Base-by-base conservation (phyloP, 2,888 invertebrate species). In the Drosophila borborema region DNA sequence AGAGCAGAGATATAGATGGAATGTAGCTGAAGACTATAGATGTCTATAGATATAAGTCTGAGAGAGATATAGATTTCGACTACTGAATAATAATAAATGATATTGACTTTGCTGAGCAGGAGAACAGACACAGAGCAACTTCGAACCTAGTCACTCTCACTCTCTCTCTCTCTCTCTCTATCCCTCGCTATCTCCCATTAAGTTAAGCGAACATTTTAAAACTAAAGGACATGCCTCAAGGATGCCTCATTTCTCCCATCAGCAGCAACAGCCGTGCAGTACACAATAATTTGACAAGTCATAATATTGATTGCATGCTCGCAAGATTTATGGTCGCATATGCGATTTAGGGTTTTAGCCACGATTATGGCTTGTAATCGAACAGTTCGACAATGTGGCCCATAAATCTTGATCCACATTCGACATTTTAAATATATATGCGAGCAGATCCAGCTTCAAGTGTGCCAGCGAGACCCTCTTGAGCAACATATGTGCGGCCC, bases 341-440 rank as follows among this genome's bases (percentile, higher is more conserved):
- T 78, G 80, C 63, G 85, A 77, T 84, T 72, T 49, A 51, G 61
- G 72, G 86, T 55, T 90, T 89, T 83, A 83, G 72, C 61, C 89
- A 83, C 90, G 91, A 91, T 92, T 92, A 92, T 92, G 86, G 85
- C 80, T 86, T 89, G 91, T 92, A 92, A 92, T 92, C 92, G 91
- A 90, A 92, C 92, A 91, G 92, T 91, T 92, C 91, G 92, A 92
- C 91, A 91, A 92, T 92, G 86, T 68, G 72, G 71, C 67, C 88
- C 85, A 92, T 92, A 92, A 92, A 92, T 92, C 92, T 91, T 90
- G 54, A 58, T 55, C 55, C 20, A n/a, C 55, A 18, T 41, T 55
- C 55, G 55, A 55, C 55, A 40, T 41, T 55, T 55, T 28, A 41
- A 41, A 54, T 18, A 20, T 16, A 53, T 36, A 51, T 59, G 28